Evolutionary conservation across 2,797 vertebrate genomes (phyloP), one percentile per base, ranked within the genome.

Genomic region (Chiroxiphia lanceolata): DNA sequence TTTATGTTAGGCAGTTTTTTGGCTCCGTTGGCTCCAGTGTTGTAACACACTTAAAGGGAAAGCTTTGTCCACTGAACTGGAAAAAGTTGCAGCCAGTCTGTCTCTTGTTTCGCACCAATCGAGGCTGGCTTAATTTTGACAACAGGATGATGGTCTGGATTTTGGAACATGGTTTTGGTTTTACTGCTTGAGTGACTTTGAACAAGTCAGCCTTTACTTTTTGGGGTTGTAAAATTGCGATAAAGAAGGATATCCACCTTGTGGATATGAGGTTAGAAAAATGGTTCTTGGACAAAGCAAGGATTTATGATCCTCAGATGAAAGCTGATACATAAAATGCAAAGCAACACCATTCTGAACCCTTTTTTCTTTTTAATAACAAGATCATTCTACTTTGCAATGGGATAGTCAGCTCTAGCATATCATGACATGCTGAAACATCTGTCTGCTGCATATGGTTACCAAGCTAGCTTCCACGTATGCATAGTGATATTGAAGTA

Each of bases 51-150:
- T 96, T 91, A 77, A 85, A 83, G 93, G 59, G 78, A 93, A 77
- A 80, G 71, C 64, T 87, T 93, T 93, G 89, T 89, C 92, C 84
- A 19, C 60, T 87, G 78, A 91, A 40, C 70, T 85, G 86, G 87
- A 93, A 93, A 88, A 84, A 74, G 68, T 20, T 69, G 86, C 84
- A 90, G 86, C 83, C 93, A 87, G 75, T 42, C 86, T 90, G 88
- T 93, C 93, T 95, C 88, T 84, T 36, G 17, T 88, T 94, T 90
- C 74, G 4, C 61, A 72, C 83, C 74, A 26, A 14, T 82, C 1
- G 4, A 88, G 65, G 23, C 87, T 6, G 11, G 53, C 85, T 83
- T 34, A 19, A 59, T 91, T 78, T 86, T 91, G 88, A 90, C 93
- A 89, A 63, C 50, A 74, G 87, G 38, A 48, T 75, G 90, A 83